These are phyloP conservation scores for Acridotheres tristis DNA, from an alignment of 2,797 vertebrate species.

Conservation along the genomic window DNA sequence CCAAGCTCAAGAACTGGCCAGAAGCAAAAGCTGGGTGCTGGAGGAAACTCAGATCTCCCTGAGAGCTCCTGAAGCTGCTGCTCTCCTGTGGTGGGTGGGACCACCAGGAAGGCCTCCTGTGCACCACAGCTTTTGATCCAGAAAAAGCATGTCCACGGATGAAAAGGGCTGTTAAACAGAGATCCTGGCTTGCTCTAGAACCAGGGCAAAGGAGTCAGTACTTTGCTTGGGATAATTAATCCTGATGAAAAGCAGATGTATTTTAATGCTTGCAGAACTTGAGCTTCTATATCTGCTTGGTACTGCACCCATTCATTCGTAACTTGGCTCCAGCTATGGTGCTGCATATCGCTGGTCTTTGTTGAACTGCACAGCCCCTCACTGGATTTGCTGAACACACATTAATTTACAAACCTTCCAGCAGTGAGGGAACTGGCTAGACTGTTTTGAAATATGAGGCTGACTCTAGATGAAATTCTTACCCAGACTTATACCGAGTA, in stretches of 20 bases:
- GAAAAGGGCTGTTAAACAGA: background rate
- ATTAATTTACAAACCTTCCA: background rate
- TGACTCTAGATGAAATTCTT: background rate
- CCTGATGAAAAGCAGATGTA: background rate
- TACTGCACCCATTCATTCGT: background rate
- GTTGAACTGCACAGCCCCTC: background rate
- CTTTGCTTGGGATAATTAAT: background rate
- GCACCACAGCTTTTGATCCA: background rate
- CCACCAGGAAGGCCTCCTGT: background rate
- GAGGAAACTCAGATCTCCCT: rapidly evolving
- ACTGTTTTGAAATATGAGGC: background rate
- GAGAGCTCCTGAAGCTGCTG: background rate
- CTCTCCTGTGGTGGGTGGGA: background rate
- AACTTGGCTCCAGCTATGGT: background rate
- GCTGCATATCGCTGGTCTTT: background rate
- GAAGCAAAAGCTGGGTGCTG: background rate
- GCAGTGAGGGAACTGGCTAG: background rate
- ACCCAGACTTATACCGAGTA: rapidly evolving
- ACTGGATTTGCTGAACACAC: background rate
- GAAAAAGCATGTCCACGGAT: background rate
- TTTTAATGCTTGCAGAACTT: background rate
- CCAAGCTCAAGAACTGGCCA: background rate
- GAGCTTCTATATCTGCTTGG: background rate
- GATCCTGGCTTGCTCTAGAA: background rate
- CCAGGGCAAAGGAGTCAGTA: background rate